phyloP scores from a whole-genome alignment of 2,113 vertebrate genomes.

The Acrocephalus kingi region DNA sequence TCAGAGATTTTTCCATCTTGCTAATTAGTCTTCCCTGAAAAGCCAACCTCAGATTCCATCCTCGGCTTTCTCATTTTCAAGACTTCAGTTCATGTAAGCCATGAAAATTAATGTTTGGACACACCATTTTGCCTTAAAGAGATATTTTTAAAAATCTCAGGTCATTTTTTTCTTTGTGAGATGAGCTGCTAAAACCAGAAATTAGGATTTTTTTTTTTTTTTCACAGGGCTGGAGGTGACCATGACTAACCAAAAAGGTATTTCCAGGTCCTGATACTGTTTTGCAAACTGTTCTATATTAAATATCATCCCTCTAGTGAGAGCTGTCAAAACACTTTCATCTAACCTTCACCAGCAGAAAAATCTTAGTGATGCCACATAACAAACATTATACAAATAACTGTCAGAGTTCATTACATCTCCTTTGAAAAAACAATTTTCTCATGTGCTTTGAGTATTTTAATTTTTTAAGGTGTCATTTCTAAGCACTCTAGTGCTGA shows the following conservation, averaged over 20 bases:
- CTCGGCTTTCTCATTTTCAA: background rate
- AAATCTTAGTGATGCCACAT: slow-evolving; percentile 65
- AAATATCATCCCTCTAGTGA: slow-evolving; percentile 68
- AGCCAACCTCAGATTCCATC: background rate
- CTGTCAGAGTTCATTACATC: slow-evolving; percentile 73
- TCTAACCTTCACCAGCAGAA: slow-evolving; percentile 55
- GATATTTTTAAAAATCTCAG: background rate
- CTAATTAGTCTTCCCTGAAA: background rate
- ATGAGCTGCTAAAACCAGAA: background rate
- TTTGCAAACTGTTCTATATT: slow-evolving; percentile 73
- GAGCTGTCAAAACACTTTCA: slow-evolving; percentile 80
- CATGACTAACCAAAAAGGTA: slow-evolving; percentile 62
- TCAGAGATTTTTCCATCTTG: background rate
- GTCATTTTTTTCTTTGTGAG: background rate
- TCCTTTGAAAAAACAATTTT: slow-evolving; percentile 27
- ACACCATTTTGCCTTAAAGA: background rate
- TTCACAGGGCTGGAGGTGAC: slow-evolving; percentile 30
- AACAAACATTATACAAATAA: slow-evolving; percentile 75
- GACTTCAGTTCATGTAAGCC: background rate
- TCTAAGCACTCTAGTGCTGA: background rate
- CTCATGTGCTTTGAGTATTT: slow-evolving; percentile 15
- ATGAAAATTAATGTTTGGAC: background rate
- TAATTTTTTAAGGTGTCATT: slow-evolving; percentile 16
- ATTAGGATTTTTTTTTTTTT: background rate
- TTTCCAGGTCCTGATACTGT: slow-evolving; percentile 50